Evolutionary conservation across 2,888 invertebrate species (phyloP).

Genomic region (Prosapia bicincta): DNA sequence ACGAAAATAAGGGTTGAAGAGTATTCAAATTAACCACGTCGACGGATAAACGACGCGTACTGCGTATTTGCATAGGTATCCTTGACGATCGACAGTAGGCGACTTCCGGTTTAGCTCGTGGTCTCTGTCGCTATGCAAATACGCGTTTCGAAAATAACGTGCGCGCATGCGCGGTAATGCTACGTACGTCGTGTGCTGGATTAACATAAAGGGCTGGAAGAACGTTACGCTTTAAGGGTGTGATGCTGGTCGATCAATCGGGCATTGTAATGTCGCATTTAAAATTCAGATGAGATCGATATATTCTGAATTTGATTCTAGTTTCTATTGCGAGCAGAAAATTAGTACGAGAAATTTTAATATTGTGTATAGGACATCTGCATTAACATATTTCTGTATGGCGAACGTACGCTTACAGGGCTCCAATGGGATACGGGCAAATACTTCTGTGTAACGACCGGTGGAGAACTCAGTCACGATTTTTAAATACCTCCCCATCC

Average conservation of each 20-base stretch:
- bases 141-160: neutral
- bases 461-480: too few relatives aligned
- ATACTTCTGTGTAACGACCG: too few relatives aligned
- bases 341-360: too few relatives aligned
- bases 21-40: slow-evolving; percentile 15
- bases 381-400: too few relatives aligned
- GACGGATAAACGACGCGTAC: neutral
- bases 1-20: slow-evolving; percentile 12
- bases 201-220: neutral
- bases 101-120: slow-evolving; percentile 7
- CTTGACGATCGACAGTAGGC: neutral
- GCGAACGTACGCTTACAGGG: too few relatives aligned
- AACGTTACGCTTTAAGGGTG: neutral
- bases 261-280: neutral
- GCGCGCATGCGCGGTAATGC: neutral
- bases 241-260: neutral
- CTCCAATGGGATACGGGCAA: too few relatives aligned
- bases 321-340: neutral
- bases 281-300: neutral
- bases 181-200: neutral
- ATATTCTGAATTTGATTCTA: neutral
- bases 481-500: too few relatives aligned
- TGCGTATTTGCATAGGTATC: neutral
- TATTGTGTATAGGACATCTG: too few relatives aligned
- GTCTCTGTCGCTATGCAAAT: neutral